phyloP scores from a whole-genome alignment of 2,113 vertebrate genomes.

The Eidolon helvum region DNA sequence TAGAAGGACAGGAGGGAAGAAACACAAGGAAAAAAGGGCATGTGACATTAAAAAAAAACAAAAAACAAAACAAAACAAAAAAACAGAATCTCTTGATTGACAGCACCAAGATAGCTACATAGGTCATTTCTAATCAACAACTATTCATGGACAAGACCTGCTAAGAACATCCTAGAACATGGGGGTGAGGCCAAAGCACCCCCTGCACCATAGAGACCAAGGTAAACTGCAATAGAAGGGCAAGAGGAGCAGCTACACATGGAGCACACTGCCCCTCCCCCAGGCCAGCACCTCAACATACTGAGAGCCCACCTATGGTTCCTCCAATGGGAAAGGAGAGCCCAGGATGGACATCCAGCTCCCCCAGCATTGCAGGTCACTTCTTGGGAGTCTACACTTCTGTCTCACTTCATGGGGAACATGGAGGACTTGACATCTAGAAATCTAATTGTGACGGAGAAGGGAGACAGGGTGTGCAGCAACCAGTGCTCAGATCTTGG shows the following conservation, averaged over 20 bases:
- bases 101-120: background rate
- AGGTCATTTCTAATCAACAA: background rate
- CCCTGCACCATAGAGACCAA: background rate
- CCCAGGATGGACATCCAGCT: background rate
- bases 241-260: background rate
- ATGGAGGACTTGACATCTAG: background rate
- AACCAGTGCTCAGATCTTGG: background rate
- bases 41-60: background rate
- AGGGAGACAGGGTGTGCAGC: background rate
- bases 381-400: background rate
- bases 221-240: background rate
- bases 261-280: background rate
- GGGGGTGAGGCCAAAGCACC: background rate
- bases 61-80: background rate
- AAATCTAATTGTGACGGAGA: background rate
- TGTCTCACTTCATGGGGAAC: rapidly evolving
- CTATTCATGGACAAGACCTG: background rate
- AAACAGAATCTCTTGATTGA: background rate
- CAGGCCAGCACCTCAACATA: background rate
- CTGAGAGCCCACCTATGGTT: background rate
- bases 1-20: background rate
- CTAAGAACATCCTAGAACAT: background rate
- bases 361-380: background rate
- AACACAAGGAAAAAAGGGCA: background rate
- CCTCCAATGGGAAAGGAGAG: background rate